These are phyloP conservation scores for Aplysina aerophoba DNA, from an alignment of 37 sponge, comb jelly and placozoan genomes.

Conservation along the genomic window DNA sequence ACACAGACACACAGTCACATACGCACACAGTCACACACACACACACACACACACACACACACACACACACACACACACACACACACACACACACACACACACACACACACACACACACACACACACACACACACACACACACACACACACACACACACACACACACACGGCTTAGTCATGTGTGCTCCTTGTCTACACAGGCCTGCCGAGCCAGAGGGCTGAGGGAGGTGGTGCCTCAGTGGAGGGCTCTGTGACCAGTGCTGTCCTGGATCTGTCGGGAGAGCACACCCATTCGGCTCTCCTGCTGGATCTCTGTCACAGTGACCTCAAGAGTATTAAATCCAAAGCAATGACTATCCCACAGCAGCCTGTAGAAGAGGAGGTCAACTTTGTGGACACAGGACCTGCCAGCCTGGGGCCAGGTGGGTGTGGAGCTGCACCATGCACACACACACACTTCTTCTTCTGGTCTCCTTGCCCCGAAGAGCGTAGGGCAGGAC, in stretches of 20 bases:
- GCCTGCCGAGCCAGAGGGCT: no score
- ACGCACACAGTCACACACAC: background rate
- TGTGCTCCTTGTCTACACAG: background rate
- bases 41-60: slow-evolving; percentile 27
- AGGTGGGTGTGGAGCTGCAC: background rate
- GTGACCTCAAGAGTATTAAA: background rate
- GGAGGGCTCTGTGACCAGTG: no score
- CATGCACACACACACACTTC: background rate
- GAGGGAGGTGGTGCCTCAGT: no score
- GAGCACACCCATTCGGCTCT: no score
- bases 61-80: background rate
- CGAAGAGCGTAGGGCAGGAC: no score
- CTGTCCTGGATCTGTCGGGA: no score
- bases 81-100: no score
- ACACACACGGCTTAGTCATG: background rate
- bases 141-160: background rate
- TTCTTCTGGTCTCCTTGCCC: no score
- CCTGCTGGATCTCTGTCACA: background rate
- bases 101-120: background rate
- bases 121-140: slow-evolving; percentile 27
- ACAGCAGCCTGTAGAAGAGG: background rate
- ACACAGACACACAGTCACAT: no score
- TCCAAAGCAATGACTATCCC: slow-evolving; percentile 33
- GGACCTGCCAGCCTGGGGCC: slow-evolving; percentile 29
- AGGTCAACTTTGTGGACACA: slow-evolving; percentile 10